These are phyloP conservation scores for Pipistrellus kuhlii DNA, from an alignment of 2,797 vertebrate species.

Conservation along the genomic window DNA sequence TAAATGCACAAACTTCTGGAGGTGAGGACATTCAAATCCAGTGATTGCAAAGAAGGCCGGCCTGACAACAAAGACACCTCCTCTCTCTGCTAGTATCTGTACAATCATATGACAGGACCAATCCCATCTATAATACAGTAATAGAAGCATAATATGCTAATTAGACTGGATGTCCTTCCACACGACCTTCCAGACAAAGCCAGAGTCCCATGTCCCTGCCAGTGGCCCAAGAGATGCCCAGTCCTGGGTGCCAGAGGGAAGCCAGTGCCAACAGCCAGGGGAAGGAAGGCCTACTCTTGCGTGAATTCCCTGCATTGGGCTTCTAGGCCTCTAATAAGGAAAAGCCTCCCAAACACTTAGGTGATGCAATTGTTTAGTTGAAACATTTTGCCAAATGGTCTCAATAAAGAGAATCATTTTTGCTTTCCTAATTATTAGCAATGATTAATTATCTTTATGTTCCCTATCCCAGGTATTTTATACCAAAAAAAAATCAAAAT, in stretches of 20 bases:
- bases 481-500: background rate
- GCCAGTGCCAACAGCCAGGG: no score
- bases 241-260: no score
- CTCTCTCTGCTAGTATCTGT: background rate
- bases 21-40: background rate
- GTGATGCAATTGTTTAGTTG: no score
- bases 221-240: no score
- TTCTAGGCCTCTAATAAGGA: background rate
- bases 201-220: no score
- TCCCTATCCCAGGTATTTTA: background rate
- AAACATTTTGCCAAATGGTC: no score
- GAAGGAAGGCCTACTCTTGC: no score
- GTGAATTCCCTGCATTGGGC: no score
- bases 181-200: no score
- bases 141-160: no score
- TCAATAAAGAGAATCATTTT: background rate
- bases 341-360: background rate
- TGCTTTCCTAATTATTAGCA: background rate
- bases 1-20: background rate
- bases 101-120: background rate
- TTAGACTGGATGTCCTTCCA: no score
- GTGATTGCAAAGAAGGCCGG: background rate
- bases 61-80: fast-evolving
- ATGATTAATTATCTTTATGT: background rate
- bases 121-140: background rate